A percentile compares a stretch with the other conserved stretches of the same genome.
These are phyloP conservation scores for Drosophila tani DNA, from an alignment of 1,140 invertebrate species.

Conservation along the genomic window DNA sequence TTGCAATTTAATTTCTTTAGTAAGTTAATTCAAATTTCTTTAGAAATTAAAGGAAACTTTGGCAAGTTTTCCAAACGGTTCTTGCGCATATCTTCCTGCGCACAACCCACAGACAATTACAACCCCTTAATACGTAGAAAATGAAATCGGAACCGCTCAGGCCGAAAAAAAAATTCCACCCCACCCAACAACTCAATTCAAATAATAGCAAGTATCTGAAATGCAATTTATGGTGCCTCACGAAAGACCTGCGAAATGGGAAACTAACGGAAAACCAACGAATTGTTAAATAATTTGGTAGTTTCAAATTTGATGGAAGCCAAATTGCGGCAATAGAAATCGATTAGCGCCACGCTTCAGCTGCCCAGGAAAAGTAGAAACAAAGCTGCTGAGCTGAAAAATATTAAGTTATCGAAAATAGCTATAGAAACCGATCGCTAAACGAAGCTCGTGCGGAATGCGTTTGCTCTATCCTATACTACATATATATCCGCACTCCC, in stretches of 20 bases:
- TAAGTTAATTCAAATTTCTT: neutral
- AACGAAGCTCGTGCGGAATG: slow-evolving; percentile 64
- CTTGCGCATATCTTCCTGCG: neutral
- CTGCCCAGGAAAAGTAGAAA: slow-evolving; percentile 6
- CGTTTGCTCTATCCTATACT: slow-evolving; percentile 26
- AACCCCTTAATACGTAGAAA: slow-evolving; percentile 28
- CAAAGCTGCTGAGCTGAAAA: neutral
- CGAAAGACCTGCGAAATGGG: slow-evolving; percentile 45
- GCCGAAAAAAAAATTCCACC: slow-evolving; percentile 9
- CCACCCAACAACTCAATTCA: slow-evolving; percentile 50
- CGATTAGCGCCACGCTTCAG: slow-evolving; percentile 58
- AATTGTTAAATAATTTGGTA: slow-evolving; percentile 63
- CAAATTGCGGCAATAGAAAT: slow-evolving; percentile 59
- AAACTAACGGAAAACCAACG: slow-evolving; percentile 42
- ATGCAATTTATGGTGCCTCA: slow-evolving; percentile 40
- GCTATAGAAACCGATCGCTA: slow-evolving; percentile 30
- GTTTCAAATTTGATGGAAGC: slow-evolving; percentile 45
- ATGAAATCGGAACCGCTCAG: slow-evolving; percentile 48
- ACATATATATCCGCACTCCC: slow-evolving; percentile 2
- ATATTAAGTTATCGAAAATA: slow-evolving; percentile 74
- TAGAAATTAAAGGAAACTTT: neutral
- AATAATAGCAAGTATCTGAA: slow-evolving; percentile 41
- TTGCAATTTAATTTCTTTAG: no score
- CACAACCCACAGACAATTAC: neutral
- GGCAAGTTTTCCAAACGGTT: neutral